Base-by-base conservation (phyloP, 2,888 invertebrate genomes). In the Pecten maximus region DNA sequence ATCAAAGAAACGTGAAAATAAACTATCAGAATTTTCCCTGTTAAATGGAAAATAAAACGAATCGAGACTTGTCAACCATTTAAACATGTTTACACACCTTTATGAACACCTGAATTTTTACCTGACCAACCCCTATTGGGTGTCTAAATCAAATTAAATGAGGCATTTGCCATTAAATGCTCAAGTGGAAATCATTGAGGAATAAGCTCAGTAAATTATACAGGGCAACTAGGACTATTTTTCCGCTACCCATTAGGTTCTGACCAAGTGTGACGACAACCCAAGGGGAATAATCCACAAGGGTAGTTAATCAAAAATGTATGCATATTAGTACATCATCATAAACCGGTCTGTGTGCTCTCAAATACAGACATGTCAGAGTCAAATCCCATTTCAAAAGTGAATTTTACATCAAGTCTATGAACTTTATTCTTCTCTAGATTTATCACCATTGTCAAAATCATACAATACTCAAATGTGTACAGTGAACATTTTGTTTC, bases 131-230 rank as follows among this genome's bases (percentile, higher is more conserved):
- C 6, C 54, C 54, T 28, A 74, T 74, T 74, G 28, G 44, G 74
- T 28, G 28, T 74, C 74, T 74, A 74, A 74, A 74, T 74, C 74
- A 74, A 74, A 74, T 28, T 74, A 10, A 74, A 74, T 74, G 74
- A 74, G 12, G 23, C 74, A 35, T 28, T 28, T 23, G 35, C 6
- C 74, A 35, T 74, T 35, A 74, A 74, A 54, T 10, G 74, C 12
- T 74, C 74, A 74, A 35, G 74, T 74, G 74, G 35, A 74, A 74
- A 54, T 54, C 54, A 54, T 54, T 6, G 54, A 19, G 23, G 23
- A 54, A 74, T 74, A 74, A 74, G 35, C 19, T 74, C 35, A 35
- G 74, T 1, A 35, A 74, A 28, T 74, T 74, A 74, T 74, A 74
- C 35, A 35, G 74, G 74, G 35, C 74, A 35, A 35, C 35, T 12